Evolutionary conservation across 2,797 vertebrate genomes (phyloP).

Genomic region (Catharus ustulatus): DNA sequence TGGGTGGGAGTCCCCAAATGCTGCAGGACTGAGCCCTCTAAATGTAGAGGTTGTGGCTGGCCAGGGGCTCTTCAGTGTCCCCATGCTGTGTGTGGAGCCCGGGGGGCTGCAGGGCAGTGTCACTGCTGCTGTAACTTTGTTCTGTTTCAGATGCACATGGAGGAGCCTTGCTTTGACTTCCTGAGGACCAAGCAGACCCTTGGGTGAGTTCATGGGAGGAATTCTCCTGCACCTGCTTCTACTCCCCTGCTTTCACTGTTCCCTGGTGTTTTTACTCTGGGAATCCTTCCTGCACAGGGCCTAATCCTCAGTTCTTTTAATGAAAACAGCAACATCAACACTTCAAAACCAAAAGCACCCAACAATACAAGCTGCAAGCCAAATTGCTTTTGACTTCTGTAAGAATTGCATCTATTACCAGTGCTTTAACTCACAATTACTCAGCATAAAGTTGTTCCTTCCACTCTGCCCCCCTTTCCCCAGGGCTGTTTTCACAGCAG

Average conservation of each 20-base stretch:
- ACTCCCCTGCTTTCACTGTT: background rate
- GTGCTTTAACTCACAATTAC: background rate
- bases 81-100: fast-evolving
- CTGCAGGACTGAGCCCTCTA: background rate
- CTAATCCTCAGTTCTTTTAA: background rate
- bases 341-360: background rate
- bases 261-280: background rate
- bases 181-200: slow-evolving; percentile 96
- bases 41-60: background rate
- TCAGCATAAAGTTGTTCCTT: background rate
- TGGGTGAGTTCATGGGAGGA: slow-evolving; percentile 76
- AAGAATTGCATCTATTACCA: background rate
- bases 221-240: background rate
- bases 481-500: background rate
- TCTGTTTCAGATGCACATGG: slow-evolving; percentile 93
- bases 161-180: slow-evolving; percentile 97
- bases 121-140: background rate
- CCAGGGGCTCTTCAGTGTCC: background rate
- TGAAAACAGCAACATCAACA: background rate
- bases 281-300: background rate
- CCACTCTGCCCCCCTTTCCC: background rate
- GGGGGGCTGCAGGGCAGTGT: background rate
- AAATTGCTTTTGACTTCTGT: background rate
- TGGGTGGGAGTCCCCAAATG: background rate
- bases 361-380: background rate